Base-by-base conservation (phyloP, 2,797 vertebrate genomes). In the Brotula barbata region DNA sequence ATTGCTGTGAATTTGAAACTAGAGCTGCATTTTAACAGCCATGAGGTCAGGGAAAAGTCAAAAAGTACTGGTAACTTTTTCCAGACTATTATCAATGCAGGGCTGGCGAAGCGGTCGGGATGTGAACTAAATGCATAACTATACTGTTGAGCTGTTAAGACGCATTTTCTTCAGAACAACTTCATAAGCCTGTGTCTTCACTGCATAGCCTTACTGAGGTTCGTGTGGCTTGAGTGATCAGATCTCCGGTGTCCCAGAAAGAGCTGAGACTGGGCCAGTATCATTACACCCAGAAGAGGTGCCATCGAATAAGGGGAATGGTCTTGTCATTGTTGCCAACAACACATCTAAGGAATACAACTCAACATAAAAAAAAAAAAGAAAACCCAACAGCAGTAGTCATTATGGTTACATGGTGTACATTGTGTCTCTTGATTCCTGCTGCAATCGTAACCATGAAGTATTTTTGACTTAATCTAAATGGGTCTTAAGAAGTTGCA, bases 321-420 rank as follows among this genome's bases (percentile, higher is more conserved):
- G 50, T 71, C 41, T 62, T 31, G 74, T 85, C 63, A 84, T 59
- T 73, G 68, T 74, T 66, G 64, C 54, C 78, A 82, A 80, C 85
- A 86, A 81, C 72, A 77, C 43, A 58, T 52, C 33, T 49, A 59
- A 79, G 70, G 58, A 71, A 71, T 78, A 80, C 40, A 87, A 85
- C 80, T 83, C 71, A 80, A 77, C 51, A 55, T 16, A 69, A 31
- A 33, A 20, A 16, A 42, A 56, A 58, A 19, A 19, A 51, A 52
- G 36, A 48, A 59, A 78, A 58, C 14, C 59, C 81, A 85, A 86
- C 67, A 46, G 78, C 82, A 92, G 87, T 90, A 91, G 90, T 91
- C 87, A 80, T 88, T 82, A 83, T 78, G 80, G 80, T 82, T 85
- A 87, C 81, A 84, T 81, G 85, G 78, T 80, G 72, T 79, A 88